Conservation (phyloP, 2,888 invertebrate species). For the Leptinotarsa haldemani region DNA sequence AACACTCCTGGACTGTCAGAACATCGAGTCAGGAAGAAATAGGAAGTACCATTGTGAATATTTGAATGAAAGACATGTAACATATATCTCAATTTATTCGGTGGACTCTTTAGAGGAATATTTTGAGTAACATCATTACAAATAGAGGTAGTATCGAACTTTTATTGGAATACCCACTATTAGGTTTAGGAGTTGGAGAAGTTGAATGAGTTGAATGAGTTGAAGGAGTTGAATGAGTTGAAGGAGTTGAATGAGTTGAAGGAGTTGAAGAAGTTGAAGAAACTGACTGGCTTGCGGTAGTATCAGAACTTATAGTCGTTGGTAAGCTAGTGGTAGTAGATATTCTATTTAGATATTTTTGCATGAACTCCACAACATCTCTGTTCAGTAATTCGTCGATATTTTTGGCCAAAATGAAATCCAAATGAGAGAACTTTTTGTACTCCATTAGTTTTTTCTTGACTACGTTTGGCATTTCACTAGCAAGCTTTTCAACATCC, state of each 20-base stretch:
- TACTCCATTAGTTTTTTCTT: slow-evolving; percentile 27
- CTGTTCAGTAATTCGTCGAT: slow-evolving; percentile 34
- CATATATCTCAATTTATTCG: no score
- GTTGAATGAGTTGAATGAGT: no score
- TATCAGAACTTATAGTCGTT: not conserved
- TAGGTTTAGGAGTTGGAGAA: not conserved
- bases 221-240: not conserved
- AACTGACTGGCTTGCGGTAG: no score
- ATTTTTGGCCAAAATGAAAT: slow-evolving; percentile 50
- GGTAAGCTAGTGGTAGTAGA: not conserved
- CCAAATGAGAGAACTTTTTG: slow-evolving; percentile 48
- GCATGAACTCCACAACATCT: slow-evolving; percentile 30
- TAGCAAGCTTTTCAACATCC: slow-evolving; percentile 33
- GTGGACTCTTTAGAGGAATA: no score
- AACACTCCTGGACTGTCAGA: no score
- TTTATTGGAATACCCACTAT: not conserved
- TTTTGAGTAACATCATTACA: not conserved
- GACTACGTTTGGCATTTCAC: slow-evolving; percentile 32
- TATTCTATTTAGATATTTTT: slow-evolving; percentile 12
- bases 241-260: not conserved
- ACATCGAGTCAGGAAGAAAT: no score
- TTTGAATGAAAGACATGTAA: no score
- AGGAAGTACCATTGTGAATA: no score
- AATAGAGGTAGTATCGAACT: not conserved
- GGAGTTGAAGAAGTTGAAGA: no score